phyloP scores from a whole-genome alignment of 2,797 vertebrate species.

The Notoglanidium macrostoma region DNA sequence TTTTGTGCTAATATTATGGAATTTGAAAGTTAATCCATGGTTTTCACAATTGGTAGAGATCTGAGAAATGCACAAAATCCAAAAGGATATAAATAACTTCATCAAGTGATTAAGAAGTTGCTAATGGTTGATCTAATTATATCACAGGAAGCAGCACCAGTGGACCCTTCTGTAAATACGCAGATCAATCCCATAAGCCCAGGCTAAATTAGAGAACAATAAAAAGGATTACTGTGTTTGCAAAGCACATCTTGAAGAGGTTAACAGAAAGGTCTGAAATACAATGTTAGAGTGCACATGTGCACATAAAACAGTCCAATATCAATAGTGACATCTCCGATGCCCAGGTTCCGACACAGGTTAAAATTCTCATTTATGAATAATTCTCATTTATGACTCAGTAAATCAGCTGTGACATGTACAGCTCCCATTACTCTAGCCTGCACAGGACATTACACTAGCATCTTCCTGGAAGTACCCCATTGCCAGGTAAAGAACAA shows the following conservation, averaged over 20 bases:
- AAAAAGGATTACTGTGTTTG: neutral
- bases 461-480: conserved; percentile 38
- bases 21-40: neutral
- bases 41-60: neutral
- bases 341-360: neutral
- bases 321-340: neutral
- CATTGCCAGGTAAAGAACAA: conserved; percentile 32
- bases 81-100: neutral
- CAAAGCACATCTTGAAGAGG: neutral
- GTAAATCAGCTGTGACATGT: conserved; percentile 1
- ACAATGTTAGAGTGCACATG: neutral
- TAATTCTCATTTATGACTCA: neutral
- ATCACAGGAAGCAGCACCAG: neutral
- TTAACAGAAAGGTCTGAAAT: neutral
- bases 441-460: conserved; percentile 27
- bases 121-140: neutral
- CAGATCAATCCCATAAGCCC: neutral
- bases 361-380: neutral
- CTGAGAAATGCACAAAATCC: neutral
- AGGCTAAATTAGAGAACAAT: neutral
- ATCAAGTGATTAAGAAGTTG: neutral
- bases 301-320: neutral
- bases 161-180: conserved; percentile 2
- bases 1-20: neutral
- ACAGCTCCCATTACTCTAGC: conserved; percentile 27